Base-by-base conservation (phyloP, 1,140 invertebrate genomes). In the Tetragnatha versicolor region DNA sequence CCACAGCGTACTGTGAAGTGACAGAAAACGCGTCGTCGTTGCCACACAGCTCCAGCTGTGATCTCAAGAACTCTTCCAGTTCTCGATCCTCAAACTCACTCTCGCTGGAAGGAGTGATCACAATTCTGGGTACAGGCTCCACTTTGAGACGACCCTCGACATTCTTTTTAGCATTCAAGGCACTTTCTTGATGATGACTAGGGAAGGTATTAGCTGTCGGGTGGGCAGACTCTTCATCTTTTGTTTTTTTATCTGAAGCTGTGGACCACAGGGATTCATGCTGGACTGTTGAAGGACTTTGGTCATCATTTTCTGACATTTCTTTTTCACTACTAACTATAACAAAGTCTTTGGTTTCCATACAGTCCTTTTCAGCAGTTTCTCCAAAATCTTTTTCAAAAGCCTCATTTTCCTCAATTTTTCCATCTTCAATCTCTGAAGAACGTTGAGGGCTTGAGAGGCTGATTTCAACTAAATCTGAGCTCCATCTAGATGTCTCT, bases 41-140 rank as follows among this genome's bases (percentile, higher is more conserved):
- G 2, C 25, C 42, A 6, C 27, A 17, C 7, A 17, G 7, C 12
- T 47, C 33, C 17, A 76, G 29, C 6, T 76, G 72, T 29, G 49
- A 42, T 0, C 42, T 29, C 20, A 76, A 22, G 53, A 35, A 76
- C 47, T 79, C 63, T 20, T 69, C 76, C 27, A 69, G 12, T 29
- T 68, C 53, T n/a, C n/a, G n/a, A 47, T 79, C 76, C 12, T 68
- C 75, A 7, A 55, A 35, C 6, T 77, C 73, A 42, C 45, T 77
- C 31, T 65, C 73, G 39, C 60, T 66, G 22, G 73, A 60, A 35
- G 73, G 73, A 42, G 45, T 77, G 42, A 77, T 22, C 27, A 77
- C 25, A 12, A 77, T 77, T 55, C 55, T 22, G 25, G 73, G 73
- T 37, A 77, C 20, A 27, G 49, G 35, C 12, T 61, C 7, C 10